Conservation (phyloP, 2,113 vertebrate genomes). For the Chamaea fasciata region DNA sequence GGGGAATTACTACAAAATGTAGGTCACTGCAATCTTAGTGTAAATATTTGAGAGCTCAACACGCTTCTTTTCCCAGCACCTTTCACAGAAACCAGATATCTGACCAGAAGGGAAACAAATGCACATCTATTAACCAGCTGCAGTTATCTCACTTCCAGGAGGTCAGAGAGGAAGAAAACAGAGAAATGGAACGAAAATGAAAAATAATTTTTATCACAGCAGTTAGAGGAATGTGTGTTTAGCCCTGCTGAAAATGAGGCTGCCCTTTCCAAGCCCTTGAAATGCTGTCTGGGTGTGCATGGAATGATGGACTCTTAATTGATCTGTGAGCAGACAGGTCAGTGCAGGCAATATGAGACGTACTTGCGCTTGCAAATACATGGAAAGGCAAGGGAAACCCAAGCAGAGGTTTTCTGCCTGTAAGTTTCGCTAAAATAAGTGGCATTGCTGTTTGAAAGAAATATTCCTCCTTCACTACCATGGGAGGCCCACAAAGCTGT, state of each 20-base stretch:
- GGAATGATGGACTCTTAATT: background rate
- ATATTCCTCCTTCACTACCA: background rate
- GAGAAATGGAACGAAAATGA: background rate
- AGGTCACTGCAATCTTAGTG: slow-evolving; percentile 34
- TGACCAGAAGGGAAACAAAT: background rate
- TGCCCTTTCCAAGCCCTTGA: background rate
- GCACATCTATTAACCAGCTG: background rate
- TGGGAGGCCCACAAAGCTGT: rapidly evolving
- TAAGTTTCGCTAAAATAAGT: background rate
- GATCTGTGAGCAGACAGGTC: background rate
- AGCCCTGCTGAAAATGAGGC: background rate
- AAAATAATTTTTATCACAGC: background rate
- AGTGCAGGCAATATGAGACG: background rate
- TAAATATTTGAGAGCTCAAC: background rate
- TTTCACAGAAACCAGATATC: background rate
- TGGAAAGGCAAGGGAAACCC: background rate
- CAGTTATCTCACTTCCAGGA: background rate
- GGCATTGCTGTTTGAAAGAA: background rate
- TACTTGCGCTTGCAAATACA: background rate
- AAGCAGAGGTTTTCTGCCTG: background rate
- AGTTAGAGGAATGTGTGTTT: background rate
- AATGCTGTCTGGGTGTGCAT: background rate
- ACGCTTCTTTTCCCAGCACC: background rate
- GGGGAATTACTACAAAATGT: slow-evolving; percentile 38
- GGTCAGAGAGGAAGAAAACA: background rate